phyloP scores from a whole-genome alignment of 2,888 invertebrate genomes.

The Microchrysa polita region DNA sequence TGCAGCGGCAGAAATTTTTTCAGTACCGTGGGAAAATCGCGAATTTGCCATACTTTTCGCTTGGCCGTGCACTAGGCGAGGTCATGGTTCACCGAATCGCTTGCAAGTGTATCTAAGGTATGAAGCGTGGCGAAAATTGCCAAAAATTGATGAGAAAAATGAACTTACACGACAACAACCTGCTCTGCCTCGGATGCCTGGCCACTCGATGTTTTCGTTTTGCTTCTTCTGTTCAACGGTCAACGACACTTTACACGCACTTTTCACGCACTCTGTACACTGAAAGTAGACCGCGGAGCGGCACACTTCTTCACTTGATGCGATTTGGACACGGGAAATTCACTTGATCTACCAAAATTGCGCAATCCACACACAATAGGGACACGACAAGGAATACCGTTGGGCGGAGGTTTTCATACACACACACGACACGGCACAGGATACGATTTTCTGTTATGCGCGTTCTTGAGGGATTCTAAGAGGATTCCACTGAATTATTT shows the following conservation, averaged over 20 bases:
- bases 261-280: constrained; percentile 40
- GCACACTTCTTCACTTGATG: constrained; percentile 10
- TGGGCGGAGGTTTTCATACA: constrained; percentile 27
- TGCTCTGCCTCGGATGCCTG: neutral
- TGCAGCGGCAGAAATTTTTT: constrained; percentile 45
- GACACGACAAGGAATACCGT: neutral
- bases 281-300: no score
- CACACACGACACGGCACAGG: no score
- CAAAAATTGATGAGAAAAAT: neutral
- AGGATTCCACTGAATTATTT: neutral
- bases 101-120: neutral
- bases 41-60: constrained; percentile 46
- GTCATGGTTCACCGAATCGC: constrained; percentile 5
- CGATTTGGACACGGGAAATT: constrained; percentile 37
- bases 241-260: constrained; percentile 32
- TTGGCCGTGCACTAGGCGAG: constrained; percentile 15
- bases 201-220: neutral
- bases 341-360: constrained; percentile 10
- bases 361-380: constrained; percentile 12
- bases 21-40: constrained; percentile 43
- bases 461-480: neutral
- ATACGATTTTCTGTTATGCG: constrained; percentile 21
- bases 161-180: constrained; percentile 7
- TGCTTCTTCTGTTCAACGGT: neutral
- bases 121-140: neutral